Evolutionary conservation across 1,140 invertebrate species (phyloP), one percentile per base, ranked within the genome.

Genomic region (Hyposmocoma kahamanoa): DNA sequence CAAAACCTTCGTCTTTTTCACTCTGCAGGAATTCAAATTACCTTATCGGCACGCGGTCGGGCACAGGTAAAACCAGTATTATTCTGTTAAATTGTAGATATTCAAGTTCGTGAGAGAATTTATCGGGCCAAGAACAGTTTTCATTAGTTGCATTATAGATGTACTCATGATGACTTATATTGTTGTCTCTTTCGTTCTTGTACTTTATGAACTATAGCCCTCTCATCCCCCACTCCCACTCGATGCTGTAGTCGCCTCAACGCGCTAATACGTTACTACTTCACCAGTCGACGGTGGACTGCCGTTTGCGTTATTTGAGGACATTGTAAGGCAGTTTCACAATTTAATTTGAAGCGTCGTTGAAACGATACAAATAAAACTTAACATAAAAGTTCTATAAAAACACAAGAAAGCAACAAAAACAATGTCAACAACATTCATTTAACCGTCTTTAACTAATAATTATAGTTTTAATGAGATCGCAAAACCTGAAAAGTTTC

Each of bases 41-140:
- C 74, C 72, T 79, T 80, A 80, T 77, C 63, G 67, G 74, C 63
- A 72, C 67, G 69, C 69, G 57, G 68, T 9, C 51, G 47, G 53
- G 58, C 60, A 76, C 78, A 82, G 72, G 78, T 84, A 79, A 77
- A 79, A 84, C 80, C 73, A 55, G 76, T 82, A 79, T 77, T 71
- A 80, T 44, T 38, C 44, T 63, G 59, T 58, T 39, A 71, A 69
- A 77, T 64, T 77, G 50, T 50, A 68, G 47, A 70, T 47, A 48
- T 56, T 30, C 43, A 26, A 47, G 47, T 53, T 56, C 46, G 36
- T 53, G 39, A 53, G 53, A 55, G 54, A 57, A 57, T 67, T 59
- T 59, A 69, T 71, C 58, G 54, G 59, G 64, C 60, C 63, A 42
- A 50, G 47, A 68, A 65, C 69, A 62, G 42, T 78, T 72, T 73